These are phyloP conservation scores for Drosophila fulvimacula DNA, from an alignment of 2,888 invertebrate genomes.

Conservation along the genomic window DNA sequence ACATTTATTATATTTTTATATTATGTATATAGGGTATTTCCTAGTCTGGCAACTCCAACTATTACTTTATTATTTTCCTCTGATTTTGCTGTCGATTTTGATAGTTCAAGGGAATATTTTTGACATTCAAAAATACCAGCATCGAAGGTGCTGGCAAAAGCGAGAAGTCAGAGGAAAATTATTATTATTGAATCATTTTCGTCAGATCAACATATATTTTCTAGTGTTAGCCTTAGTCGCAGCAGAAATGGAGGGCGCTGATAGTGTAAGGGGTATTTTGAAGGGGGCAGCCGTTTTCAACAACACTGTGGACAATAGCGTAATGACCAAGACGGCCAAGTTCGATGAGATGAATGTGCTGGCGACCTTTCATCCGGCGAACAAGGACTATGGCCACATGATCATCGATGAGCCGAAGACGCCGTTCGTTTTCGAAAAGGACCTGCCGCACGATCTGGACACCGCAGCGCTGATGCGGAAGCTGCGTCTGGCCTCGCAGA, in stretches of 20 bases:
- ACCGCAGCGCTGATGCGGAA: slow-evolving; percentile 91
- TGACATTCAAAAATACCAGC: slow-evolving; percentile 2
- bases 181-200: neutral
- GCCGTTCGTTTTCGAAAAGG: slow-evolving; percentile 89
- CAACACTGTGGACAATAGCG: neutral
- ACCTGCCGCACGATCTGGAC: slow-evolving; percentile 86
- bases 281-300: slow-evolving; percentile 7
- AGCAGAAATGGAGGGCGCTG: slow-evolving; percentile 17
- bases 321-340: slow-evolving; percentile 86
- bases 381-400: slow-evolving; percentile 99
- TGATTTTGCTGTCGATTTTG: neutral
- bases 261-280: slow-evolving; percentile 48
- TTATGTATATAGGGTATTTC: too few species aligned
- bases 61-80: neutral
- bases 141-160: slow-evolving; percentile 11
- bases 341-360: slow-evolving; percentile 99
- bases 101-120: neutral
- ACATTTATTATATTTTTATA: too few species aligned
- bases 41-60: neutral
- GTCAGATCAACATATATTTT: neutral
- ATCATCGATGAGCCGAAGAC: slow-evolving; percentile 99
- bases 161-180: slow-evolving; percentile 8
- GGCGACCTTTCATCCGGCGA: slow-evolving; percentile 97
- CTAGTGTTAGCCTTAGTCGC: neutral
- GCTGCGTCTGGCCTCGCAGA: slow-evolving; percentile 82